These are phyloP conservation scores for Eriosoma lanigerum DNA, from an alignment of 1,140 invertebrate genomes.

Conservation along the genomic window DNA sequence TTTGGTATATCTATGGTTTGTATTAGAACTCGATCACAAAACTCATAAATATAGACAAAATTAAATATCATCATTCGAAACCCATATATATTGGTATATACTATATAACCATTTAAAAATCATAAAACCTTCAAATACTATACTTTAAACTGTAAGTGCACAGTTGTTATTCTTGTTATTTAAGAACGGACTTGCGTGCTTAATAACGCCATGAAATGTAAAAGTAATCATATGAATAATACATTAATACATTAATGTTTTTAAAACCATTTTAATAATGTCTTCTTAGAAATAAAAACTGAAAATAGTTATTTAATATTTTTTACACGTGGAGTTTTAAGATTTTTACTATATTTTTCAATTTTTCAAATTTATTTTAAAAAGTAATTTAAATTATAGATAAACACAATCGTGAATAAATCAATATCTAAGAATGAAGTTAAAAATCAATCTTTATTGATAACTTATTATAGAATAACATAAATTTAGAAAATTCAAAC, in stretches of 20 bases:
- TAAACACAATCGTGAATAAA: too few relatives aligned
- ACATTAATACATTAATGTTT: slow-evolving; percentile 7
- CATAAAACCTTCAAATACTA: not conserved
- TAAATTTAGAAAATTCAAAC: too few relatives aligned
- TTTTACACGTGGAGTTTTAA: not conserved
- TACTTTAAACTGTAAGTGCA: not conserved
- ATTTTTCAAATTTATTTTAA: not conserved
- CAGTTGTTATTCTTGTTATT: not conserved
- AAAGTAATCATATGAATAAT: slow-evolving; percentile 14
- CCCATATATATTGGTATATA: too few relatives aligned
- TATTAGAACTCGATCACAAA: too few relatives aligned
- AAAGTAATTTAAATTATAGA: too few relatives aligned
- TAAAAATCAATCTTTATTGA: too few relatives aligned
- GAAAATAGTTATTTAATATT: slow-evolving; percentile 5
- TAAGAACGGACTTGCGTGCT: not conserved
- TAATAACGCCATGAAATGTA: not conserved
- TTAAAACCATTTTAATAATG: slow-evolving; percentile 21
- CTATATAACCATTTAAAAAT: too few relatives aligned
- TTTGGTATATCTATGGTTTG: not conserved
- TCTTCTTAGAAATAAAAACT: not conserved
- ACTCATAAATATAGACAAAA: too few relatives aligned
- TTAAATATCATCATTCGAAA: too few relatives aligned
- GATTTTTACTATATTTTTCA: not conserved
- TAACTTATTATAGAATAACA: too few relatives aligned
- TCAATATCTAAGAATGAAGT: too few relatives aligned